Evolutionary conservation across 2,113 vertebrate species (phyloP).

Genomic region (Pterocles orientalis): DNA sequence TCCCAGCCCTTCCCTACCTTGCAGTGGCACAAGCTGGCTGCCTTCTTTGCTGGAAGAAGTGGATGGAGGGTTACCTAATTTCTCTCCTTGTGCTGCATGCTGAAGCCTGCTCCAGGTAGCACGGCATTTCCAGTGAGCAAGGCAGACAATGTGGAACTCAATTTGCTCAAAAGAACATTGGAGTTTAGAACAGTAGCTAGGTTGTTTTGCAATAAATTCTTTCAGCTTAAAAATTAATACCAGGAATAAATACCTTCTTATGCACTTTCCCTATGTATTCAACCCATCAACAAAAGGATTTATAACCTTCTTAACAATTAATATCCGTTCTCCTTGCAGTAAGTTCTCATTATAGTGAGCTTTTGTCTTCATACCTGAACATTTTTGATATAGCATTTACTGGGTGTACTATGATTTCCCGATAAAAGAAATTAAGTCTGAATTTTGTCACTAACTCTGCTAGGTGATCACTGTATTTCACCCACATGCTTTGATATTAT

Average conservation of each 20-base stretch:
- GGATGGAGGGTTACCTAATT: background rate
- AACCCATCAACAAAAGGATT: background rate
- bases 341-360: background rate
- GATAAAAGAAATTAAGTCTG: background rate
- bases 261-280: background rate
- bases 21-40: background rate
- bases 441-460: background rate
- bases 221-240: constrained; percentile 19
- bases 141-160: background rate
- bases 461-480: background rate
- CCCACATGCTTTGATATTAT: background rate
- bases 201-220: background rate
- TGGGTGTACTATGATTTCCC: background rate
- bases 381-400: background rate
- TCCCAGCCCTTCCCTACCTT: background rate
- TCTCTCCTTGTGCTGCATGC: background rate
- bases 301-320: constrained; percentile 45
- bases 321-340: constrained; percentile 8
- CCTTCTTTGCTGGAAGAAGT: background rate
- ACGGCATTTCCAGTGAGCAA: background rate
- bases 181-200: background rate
- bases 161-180: background rate
- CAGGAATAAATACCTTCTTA: constrained; percentile 16
- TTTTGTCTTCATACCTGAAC: background rate
- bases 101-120: background rate